Evolutionary conservation across 2,888 invertebrate species (phyloP).

Genomic region (Cepaea hortensis): DNA sequence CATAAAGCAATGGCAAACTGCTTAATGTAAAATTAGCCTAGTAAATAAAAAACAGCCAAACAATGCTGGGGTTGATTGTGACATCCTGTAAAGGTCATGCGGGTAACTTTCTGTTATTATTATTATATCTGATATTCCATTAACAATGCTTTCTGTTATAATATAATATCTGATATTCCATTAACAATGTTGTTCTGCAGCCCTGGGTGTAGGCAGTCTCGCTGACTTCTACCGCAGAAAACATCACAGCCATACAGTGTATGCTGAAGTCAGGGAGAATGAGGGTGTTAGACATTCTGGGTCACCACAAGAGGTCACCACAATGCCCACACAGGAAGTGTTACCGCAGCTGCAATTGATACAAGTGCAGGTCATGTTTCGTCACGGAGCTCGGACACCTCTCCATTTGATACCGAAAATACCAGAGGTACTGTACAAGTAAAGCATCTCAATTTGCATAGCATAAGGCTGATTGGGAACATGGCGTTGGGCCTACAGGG

Average conservation of each 20-base stretch:
- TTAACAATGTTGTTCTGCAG: background rate
- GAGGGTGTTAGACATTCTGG: background rate
- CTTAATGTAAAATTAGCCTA: too few species aligned
- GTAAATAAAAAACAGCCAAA: too few species aligned
- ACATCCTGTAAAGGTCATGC: too few species aligned
- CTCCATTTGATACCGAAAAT: constrained; percentile 55
- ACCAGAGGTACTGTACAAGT: constrained; percentile 52
- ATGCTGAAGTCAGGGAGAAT: background rate
- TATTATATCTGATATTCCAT: background rate
- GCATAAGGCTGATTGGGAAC: too few species aligned
- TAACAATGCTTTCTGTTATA: background rate
- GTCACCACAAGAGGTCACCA: background rate
- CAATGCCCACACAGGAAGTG: background rate
- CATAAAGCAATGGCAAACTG: too few species aligned
- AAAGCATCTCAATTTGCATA: too few species aligned
- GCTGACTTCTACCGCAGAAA: constrained; percentile 9
- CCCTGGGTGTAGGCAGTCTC: constrained; percentile 25
- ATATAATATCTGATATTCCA: background rate
- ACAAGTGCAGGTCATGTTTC: constrained; percentile 67
- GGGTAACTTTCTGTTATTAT: background rate
- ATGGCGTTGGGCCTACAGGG: too few species aligned
- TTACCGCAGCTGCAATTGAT: constrained; percentile 55
- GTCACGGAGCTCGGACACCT: constrained; percentile 70
- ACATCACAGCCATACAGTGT: background rate
- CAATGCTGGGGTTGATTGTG: too few species aligned